phyloP scores from a whole-genome alignment of 2,113 vertebrate genomes.

The Craseonycteris thonglongyai region DNA sequence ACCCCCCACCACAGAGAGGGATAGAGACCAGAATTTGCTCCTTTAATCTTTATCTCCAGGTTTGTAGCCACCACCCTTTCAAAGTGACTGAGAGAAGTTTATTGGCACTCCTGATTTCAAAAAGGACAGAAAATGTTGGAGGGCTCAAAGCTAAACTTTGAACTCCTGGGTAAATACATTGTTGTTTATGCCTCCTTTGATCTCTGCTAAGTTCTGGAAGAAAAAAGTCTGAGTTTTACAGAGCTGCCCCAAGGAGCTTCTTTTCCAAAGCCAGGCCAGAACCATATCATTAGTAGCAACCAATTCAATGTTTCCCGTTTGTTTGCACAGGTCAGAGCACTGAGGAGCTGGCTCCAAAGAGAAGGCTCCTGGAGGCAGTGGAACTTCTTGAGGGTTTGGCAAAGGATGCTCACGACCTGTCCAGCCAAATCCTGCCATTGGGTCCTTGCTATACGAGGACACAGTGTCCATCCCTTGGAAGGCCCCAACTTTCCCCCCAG shows the following conservation, averaged over 20 bases:
- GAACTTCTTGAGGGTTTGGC: constrained; percentile 31
- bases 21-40: not conserved
- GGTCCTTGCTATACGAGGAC: not conserved
- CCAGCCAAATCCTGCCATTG: not conserved
- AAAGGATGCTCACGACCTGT: not conserved
- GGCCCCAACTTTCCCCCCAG: not conserved
- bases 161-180: constrained; percentile 60
- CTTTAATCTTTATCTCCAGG: constrained; percentile 14
- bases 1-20: not conserved
- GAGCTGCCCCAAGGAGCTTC: not conserved
- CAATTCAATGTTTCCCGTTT: not conserved
- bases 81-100: constrained; percentile 23
- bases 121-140: constrained; percentile 43
- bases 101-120: constrained; percentile 54
- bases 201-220: constrained; percentile 42
- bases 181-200: constrained; percentile 59
- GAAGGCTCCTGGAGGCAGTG: not conserved
- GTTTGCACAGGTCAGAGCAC: constrained; percentile 24
- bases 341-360: not conserved
- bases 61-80: not conserved
- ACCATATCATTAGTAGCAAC: not conserved
- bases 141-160: constrained; percentile 54
- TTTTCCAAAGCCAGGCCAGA: not conserved
- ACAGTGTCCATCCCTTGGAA: not conserved
- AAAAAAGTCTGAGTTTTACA: not conserved